Evolutionary conservation across 2,888 invertebrate genomes (phyloP).

Genomic region (Eupithecia insigniata): DNA sequence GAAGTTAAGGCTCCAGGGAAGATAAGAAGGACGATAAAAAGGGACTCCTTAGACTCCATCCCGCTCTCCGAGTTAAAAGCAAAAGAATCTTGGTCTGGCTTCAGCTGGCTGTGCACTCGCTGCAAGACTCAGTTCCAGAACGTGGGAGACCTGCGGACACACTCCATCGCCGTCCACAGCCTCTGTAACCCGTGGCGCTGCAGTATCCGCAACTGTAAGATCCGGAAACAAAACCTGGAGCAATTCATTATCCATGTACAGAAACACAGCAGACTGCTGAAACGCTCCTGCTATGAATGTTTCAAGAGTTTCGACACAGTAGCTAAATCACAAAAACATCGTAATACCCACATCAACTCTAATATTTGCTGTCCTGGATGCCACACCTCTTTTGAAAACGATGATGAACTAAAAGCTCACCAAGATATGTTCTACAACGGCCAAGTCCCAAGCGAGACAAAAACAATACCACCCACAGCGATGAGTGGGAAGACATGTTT

Average conservation of each 20-base stretch:
- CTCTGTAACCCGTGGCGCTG: constrained; percentile 86
- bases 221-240: constrained; percentile 58
- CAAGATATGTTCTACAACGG: constrained; percentile 7
- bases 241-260: constrained; percentile 80
- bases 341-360: constrained; percentile 7
- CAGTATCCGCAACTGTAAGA: constrained; percentile 79
- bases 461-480: background rate
- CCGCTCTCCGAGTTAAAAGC: constrained; percentile 60
- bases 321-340: constrained; percentile 42
- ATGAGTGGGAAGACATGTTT: constrained; percentile 21
- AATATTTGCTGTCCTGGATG: constrained; percentile 23
- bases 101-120: constrained; percentile 64
- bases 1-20: background rate
- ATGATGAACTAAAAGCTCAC: constrained; percentile 17
- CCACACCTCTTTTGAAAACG: constrained; percentile 13
- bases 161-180: constrained; percentile 85
- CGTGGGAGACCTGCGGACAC: constrained; percentile 76
- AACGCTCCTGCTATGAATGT: constrained; percentile 72
- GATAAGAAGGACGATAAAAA: constrained; percentile 16
- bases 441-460: background rate
- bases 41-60: constrained; percentile 39
- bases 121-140: constrained; percentile 64
- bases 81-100: constrained; percentile 66
- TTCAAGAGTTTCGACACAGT: constrained; percentile 52
- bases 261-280: constrained; percentile 84